Evolutionary conservation across 2,888 invertebrate species (phyloP).

Genomic region (Phengaris alcon): DNA sequence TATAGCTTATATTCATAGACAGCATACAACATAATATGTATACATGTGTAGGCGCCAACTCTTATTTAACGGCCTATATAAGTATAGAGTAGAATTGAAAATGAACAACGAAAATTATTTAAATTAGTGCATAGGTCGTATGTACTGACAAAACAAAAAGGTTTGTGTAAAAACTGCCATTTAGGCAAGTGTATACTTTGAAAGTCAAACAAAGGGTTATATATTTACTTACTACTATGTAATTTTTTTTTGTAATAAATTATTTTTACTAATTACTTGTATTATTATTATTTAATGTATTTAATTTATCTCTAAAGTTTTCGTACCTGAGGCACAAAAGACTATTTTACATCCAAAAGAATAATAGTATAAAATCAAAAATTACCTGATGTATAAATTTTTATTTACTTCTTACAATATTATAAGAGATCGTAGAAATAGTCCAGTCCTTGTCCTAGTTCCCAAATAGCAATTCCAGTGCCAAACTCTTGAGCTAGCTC

Average conservation of each 20-base stretch:
- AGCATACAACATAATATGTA: too few relatives aligned
- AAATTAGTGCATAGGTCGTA: too few relatives aligned
- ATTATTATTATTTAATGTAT: neutral
- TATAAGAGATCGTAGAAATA: constrained; percentile 91
- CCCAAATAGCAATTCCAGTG: constrained; percentile 95
- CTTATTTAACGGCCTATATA: too few relatives aligned
- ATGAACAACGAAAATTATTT: too few relatives aligned
- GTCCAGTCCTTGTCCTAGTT: constrained; percentile 96
- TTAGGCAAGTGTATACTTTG: too few relatives aligned
- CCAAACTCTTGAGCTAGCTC: constrained; percentile 88
- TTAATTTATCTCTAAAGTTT: neutral
- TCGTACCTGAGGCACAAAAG: neutral
- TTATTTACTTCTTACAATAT: constrained; percentile 52
- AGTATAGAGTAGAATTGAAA: too few relatives aligned
- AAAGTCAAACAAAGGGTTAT: too few relatives aligned
- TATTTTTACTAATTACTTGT: neutral
- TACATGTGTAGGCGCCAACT: too few relatives aligned
- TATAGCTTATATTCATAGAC: too few relatives aligned
- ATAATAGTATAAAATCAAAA: neutral
- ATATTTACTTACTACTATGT: neutral
- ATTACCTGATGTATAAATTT: neutral
- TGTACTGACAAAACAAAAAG: too few relatives aligned
- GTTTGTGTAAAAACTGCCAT: too few relatives aligned
- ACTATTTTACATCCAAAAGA: neutral
- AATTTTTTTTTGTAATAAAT: neutral